Conservation (phyloP, 2,797 vertebrate genomes). For the Catamblyrhynchus diadema region DNA sequence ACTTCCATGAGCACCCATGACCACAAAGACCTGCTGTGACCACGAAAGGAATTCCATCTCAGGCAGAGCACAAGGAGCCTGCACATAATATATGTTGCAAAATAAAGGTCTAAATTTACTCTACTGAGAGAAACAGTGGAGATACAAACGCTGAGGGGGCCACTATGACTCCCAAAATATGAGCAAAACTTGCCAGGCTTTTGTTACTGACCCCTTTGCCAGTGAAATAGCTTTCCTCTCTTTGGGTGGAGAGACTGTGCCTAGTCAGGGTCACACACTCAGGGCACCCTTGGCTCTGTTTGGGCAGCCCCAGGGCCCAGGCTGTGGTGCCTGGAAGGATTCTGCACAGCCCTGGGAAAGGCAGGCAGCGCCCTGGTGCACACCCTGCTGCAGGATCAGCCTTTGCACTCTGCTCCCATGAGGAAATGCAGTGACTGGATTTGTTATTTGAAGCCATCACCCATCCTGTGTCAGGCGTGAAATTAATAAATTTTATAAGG, state of each 20-base stretch:
- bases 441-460: background rate
- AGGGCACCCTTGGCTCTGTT: background rate
- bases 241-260: background rate
- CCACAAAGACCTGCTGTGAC: background rate
- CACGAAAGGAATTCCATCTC: background rate
- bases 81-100: background rate
- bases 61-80: background rate
- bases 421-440: background rate
- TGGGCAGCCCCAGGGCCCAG: background rate
- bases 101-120: background rate
- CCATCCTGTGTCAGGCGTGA: background rate
- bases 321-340: background rate
- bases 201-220: background rate
- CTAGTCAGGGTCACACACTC: background rate
- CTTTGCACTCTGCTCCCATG: background rate
- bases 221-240: background rate
- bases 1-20: fast-evolving
- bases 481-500: background rate
- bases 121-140: background rate
- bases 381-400: background rate
- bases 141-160: fast-evolving
- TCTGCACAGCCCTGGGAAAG: background rate
- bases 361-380: background rate
- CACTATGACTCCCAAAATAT: fast-evolving
- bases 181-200: background rate